Percentiles rank a stretch among this genome's conserved stretches.
Conservation (phyloP, 2,113 vertebrate species). For the Plecotus auritus region DNA sequence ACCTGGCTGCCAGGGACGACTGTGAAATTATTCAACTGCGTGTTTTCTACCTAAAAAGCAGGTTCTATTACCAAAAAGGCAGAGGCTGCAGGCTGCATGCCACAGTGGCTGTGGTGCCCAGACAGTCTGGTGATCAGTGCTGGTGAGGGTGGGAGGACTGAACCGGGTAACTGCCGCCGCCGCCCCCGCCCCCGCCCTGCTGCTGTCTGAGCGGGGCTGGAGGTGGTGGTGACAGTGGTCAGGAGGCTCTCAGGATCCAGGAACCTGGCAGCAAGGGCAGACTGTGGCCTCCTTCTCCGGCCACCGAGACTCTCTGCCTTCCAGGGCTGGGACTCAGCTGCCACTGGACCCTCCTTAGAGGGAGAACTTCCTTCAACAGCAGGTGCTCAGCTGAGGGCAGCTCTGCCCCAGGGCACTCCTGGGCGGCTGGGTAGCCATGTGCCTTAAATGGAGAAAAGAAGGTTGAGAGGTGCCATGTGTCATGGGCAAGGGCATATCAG, state of each 20-base stretch:
- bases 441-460: not conserved
- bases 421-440: not conserved
- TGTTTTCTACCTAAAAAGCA: not conserved
- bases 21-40: not conserved
- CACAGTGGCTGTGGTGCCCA: not conserved
- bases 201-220: accelerated
- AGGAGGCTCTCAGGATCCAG: not conserved
- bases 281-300: accelerated
- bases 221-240: accelerated
- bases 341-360: not conserved
- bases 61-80: not conserved
- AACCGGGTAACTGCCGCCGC: not conserved
- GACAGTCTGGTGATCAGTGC: accelerated
- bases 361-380: not conserved
- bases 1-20: not conserved
- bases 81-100: accelerated
- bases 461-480: accelerated
- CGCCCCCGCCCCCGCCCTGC: not conserved
- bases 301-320: not conserved
- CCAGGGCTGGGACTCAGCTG: not conserved
- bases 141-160: not conserved
- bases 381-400: not conserved
- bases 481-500: not conserved
- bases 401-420: not conserved
- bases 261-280: not conserved